Conservation (phyloP, 2,797 vertebrate species). For the Trichosurus vulpecula region DNA sequence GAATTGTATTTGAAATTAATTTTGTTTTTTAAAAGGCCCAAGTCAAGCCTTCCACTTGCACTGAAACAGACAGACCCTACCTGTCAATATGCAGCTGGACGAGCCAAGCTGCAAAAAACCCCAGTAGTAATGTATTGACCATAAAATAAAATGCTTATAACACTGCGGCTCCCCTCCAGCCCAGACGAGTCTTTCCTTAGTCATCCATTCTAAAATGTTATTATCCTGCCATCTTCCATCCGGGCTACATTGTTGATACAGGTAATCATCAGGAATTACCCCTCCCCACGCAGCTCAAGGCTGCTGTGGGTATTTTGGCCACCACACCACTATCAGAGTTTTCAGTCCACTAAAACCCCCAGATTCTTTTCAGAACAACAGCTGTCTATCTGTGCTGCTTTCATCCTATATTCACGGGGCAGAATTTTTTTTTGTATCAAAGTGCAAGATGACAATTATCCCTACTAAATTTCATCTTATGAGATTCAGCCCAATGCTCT, state of each 20-base stretch:
- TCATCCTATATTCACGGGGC: background rate
- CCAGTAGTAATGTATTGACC: background rate
- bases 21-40: background rate
- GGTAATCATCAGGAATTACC: background rate
- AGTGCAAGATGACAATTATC: background rate
- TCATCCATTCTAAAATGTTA: background rate
- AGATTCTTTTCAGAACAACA: background rate
- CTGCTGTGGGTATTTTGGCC: background rate
- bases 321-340: background rate
- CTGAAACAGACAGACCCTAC: background rate
- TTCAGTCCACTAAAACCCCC: background rate
- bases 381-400: background rate
- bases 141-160: background rate
- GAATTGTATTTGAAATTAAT: constrained; percentile 21
- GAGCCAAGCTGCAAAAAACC: background rate
- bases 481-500: background rate
- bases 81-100: background rate
- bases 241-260: background rate
- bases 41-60: background rate
- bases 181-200: background rate
- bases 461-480: background rate
- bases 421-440: background rate
- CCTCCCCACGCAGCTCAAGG: background rate
- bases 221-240: background rate
- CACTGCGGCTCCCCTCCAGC: background rate